Percentiles rank a stretch among this genome's conserved stretches.
These are phyloP conservation scores for Eupleurogrammus muticus DNA, from an alignment of 2,797 vertebrate species.

Conservation along the genomic window DNA sequence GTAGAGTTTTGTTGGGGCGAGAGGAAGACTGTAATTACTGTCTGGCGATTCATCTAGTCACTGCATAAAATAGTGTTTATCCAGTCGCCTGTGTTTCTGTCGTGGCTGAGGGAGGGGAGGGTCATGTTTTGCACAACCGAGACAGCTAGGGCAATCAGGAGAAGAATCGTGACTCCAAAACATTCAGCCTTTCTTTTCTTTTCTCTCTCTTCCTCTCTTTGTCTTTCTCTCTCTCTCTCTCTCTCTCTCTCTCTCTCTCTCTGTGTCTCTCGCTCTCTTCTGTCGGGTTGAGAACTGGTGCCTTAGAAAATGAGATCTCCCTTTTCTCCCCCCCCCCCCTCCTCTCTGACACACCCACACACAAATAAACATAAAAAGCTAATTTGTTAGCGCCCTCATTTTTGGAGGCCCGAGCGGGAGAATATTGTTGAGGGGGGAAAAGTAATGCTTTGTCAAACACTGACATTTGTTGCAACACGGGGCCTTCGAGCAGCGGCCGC, in stretches of 20 bases:
- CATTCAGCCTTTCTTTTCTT: slow-evolving; percentile 64
- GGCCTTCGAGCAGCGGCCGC: slow-evolving; percentile 73
- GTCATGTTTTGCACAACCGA: slow-evolving; percentile 82
- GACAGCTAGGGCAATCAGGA: slow-evolving; percentile 79
- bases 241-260: slow-evolving; percentile 27
- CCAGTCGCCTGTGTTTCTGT: slow-evolving; percentile 82
- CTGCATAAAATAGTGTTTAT: slow-evolving; percentile 89
- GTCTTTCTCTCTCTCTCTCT: slow-evolving; percentile 43
- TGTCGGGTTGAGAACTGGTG: slow-evolving; percentile 55
- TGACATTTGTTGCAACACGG: slow-evolving; percentile 84
- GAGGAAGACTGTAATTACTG: slow-evolving; percentile 87
- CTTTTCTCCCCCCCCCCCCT: slow-evolving; percentile 27
- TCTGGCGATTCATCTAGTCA: slow-evolving; percentile 86
- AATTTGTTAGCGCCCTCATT: slow-evolving; percentile 85
- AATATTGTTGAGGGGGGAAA: slow-evolving; percentile 75
- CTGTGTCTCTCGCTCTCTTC: slow-evolving; percentile 32
- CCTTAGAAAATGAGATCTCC: slow-evolving; percentile 68
- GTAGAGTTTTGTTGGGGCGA: slow-evolving; percentile 75
- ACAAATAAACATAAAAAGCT: slow-evolving; percentile 87
- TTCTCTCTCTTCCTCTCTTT: slow-evolving; percentile 41
- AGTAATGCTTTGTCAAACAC: slow-evolving; percentile 86
- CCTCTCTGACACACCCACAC: slow-evolving; percentile 80
- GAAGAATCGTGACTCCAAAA: slow-evolving; percentile 82
- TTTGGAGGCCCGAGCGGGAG: slow-evolving; percentile 78
- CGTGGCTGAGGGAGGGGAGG: slow-evolving; percentile 78